These are phyloP conservation scores for Scaptodrosophila lebanonensis DNA, from an alignment of 1,140 invertebrate genomes.

Conservation along the genomic window DNA sequence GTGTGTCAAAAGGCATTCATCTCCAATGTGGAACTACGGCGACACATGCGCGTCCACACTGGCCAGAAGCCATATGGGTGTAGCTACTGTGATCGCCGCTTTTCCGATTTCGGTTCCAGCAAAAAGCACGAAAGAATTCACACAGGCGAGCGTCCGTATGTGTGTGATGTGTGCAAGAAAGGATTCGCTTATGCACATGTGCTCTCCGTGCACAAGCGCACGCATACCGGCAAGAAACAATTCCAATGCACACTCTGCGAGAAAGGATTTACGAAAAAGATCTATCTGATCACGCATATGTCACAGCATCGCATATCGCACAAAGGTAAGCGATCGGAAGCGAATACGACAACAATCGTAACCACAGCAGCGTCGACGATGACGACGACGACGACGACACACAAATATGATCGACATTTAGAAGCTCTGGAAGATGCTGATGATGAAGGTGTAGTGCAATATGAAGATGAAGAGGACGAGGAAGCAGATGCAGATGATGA, in stretches of 20 bases:
- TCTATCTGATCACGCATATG: conserved; percentile 62
- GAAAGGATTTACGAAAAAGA: conserved; percentile 75
- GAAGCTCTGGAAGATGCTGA: too few species aligned
- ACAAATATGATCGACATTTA: too few species aligned
- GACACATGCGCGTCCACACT: conserved; percentile 73
- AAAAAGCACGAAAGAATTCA: conserved; percentile 84
- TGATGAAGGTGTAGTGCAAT: too few species aligned
- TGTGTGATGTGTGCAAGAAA: conserved; percentile 84
- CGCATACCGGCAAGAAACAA: conserved; percentile 82
- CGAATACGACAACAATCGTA: neutral
- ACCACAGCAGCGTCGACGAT: neutral
- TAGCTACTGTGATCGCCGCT: conserved; percentile 82
- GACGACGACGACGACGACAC: neutral
- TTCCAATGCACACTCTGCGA: conserved; percentile 77
- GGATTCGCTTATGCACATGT: conserved; percentile 84
- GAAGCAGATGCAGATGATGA: conserved; percentile 8
- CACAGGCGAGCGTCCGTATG: conserved; percentile 86
- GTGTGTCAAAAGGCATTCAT: conserved; percentile 74
- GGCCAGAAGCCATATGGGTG: conserved; percentile 83
- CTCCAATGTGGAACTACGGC: conserved; percentile 70
- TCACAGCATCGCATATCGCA: conserved; percentile 47
- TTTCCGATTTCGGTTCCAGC: conserved; percentile 81
- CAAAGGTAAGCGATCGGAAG: neutral
- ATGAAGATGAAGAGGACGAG: too few species aligned
- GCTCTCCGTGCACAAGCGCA: conserved; percentile 80